These are phyloP conservation scores for Epinephelus moara DNA, from an alignment of 2,113 vertebrate species.

Conservation along the genomic window DNA sequence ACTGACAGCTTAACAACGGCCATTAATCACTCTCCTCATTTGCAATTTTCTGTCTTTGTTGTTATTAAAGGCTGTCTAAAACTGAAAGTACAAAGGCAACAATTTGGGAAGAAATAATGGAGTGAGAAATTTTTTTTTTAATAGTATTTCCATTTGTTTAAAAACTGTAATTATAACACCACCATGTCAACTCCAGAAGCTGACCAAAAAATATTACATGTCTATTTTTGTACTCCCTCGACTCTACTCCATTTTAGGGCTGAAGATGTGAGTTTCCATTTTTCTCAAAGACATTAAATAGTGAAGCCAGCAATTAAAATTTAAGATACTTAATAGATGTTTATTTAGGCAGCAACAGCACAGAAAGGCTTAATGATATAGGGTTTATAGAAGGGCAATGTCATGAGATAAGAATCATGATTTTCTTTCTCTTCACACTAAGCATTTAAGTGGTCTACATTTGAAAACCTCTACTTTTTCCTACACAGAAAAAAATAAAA, in stretches of 20 bases:
- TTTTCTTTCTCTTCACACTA: background rate
- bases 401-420: background rate
- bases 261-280: background rate
- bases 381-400: background rate
- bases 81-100: conserved; percentile 5
- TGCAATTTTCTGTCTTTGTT: background rate
- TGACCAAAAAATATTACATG: background rate
- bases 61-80: background rate
- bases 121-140: background rate
- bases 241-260: background rate
- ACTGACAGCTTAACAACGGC: background rate
- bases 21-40: background rate
- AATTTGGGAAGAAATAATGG: background rate
- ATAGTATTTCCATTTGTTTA: background rate
- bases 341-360: background rate
- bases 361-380: background rate
- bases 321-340: conserved; percentile 9
- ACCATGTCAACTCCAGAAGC: background rate
- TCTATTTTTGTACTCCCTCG: background rate
- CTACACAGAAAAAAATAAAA: background rate
- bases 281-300: background rate
- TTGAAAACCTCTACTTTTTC: background rate
- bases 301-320: background rate
- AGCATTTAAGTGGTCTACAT: background rate
- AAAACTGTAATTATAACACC: conserved; percentile 17